These are phyloP conservation scores for Marcusenius ussheri DNA, from an alignment of 2,113 vertebrate genomes.

Conservation along the genomic window DNA sequence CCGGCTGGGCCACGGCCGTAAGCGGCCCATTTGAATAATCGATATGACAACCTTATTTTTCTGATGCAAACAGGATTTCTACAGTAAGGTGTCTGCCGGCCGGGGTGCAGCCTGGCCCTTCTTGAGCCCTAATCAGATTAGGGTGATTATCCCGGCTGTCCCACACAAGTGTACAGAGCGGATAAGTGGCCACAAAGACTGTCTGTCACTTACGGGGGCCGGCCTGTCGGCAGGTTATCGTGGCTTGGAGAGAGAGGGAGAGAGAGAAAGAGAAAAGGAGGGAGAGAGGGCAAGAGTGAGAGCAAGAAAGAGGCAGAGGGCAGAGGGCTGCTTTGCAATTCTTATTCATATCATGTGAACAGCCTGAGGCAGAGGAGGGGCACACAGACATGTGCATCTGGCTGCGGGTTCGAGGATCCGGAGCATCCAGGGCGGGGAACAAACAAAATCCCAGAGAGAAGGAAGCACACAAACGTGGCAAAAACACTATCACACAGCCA, in stretches of 20 bases:
- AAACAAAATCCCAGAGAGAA: conserved; percentile 11
- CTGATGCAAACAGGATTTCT: conserved; percentile 96
- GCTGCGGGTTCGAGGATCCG: neutral
- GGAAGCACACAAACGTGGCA: neutral
- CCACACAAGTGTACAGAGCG: conserved; percentile 96
- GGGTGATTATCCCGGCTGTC: conserved; percentile 96
- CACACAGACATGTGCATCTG: conserved; percentile 73
- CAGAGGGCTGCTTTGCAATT: conserved; percentile 70
- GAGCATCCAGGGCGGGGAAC: neutral
- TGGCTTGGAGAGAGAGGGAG: conserved; percentile 52
- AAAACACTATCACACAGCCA: neutral
- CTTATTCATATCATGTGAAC: conserved; percentile 76
- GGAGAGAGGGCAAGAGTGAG: neutral
- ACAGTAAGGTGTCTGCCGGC: conserved; percentile 83
- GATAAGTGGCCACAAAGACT: conserved; percentile 95
- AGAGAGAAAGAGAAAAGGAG: conserved; percentile 51
- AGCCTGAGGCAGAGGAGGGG: conserved; percentile 36
- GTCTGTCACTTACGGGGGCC: conserved; percentile 81
- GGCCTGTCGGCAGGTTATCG: conserved; percentile 73
- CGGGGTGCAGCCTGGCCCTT: conserved; percentile 93
- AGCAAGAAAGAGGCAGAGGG: conserved; percentile 19
- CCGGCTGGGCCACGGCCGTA: conserved; percentile 62
- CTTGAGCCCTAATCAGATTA: conserved; percentile 99
- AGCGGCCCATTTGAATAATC: conserved; percentile 89
- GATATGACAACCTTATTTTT: conserved; percentile 99